Base-by-base conservation (phyloP, 1,140 invertebrate species). In the Sycobia sp. region DNA sequence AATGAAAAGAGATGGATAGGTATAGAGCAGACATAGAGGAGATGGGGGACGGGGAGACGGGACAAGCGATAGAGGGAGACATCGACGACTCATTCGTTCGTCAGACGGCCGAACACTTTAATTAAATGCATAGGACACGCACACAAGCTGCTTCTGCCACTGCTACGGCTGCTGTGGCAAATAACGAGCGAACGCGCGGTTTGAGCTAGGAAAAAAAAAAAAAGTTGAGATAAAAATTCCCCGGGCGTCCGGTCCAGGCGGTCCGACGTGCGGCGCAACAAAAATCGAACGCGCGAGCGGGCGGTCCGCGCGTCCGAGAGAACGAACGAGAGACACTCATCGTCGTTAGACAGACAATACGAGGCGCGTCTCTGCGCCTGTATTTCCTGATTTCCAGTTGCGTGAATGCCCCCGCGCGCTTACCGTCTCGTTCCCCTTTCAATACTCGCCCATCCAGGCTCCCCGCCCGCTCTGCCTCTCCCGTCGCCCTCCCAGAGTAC, bases 101-200 rank as follows among this genome's bases (percentile, higher is more conserved):
- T 53, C 38, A 14, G 36, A 23, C 27, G 22, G 2, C 23, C 10
- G 49, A 60, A 39, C 36, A 53, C 49, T 60, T 60, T 60, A 60
- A 60, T 60, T 60, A 53, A 60, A 60, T 60, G 39, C 49, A 23
- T 11, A 10, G 14, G 29, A 57, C n/a, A n/a, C n/a, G n/a, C n/a
- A n/a, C n/a, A n/a, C n/a, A n/a, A n/a, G n/a, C n/a, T n/a, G n/a
- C n/a, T n/a, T n/a, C n/a, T n/a, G n/a, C n/a, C n/a, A n/a, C n/a
- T n/a, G n/a, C n/a, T n/a, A 27, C 41, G 27, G 29, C 10, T 32
- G 41, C 39, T 41, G 36, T 20, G 36, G 8, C 32, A 29, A 51
- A 51, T 36, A 36, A 22, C 29, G 32, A 34, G 32, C 32, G 49
- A 32, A 49, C 11, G 25, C 9, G 32, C 27, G 32, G 32, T 32